phyloP scores from a whole-genome alignment of 2,888 invertebrate species.

The Xestia rhomboidea region DNA sequence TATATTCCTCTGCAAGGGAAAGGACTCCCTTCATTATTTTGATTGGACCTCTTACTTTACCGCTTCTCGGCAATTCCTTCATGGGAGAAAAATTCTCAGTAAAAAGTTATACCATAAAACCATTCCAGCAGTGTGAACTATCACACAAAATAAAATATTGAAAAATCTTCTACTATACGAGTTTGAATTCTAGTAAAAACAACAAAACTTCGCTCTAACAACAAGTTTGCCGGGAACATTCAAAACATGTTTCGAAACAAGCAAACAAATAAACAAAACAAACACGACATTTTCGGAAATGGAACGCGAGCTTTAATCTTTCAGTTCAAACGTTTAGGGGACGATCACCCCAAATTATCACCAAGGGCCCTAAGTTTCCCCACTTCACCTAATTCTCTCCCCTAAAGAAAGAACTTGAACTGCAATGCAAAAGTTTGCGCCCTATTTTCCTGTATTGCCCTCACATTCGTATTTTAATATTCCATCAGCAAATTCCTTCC shows the following conservation, averaged over 20 bases:
- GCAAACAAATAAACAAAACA: background rate
- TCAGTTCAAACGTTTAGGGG: conserved; percentile 31
- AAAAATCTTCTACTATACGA: background rate
- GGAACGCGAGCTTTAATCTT: background rate
- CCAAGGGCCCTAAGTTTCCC: conserved; percentile 14
- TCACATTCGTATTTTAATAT: conserved; percentile 57
- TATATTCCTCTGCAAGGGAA: background rate
- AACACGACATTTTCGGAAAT: background rate
- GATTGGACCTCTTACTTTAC: background rate
- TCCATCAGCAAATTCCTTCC: conserved; percentile 57
- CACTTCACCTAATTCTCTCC: conserved; percentile 41
- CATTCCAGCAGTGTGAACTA: background rate
- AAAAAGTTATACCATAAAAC: background rate
- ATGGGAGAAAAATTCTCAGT: background rate
- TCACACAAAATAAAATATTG: background rate
- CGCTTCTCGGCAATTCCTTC: background rate
- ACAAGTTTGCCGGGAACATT: background rate
- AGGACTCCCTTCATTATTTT: background rate
- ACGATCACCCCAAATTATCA: conserved; percentile 38
- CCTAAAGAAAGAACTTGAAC: conserved; percentile 37
- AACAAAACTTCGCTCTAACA: background rate
- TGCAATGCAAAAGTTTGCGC: conserved; percentile 42
- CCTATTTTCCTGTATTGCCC: conserved; percentile 6
- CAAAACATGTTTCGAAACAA: background rate
- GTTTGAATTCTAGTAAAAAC: background rate